Percentiles rank a stretch among this genome's conserved stretches.
Conservation (phyloP, 1,140 invertebrate genomes). For the Zaprionus inermis region DNA sequence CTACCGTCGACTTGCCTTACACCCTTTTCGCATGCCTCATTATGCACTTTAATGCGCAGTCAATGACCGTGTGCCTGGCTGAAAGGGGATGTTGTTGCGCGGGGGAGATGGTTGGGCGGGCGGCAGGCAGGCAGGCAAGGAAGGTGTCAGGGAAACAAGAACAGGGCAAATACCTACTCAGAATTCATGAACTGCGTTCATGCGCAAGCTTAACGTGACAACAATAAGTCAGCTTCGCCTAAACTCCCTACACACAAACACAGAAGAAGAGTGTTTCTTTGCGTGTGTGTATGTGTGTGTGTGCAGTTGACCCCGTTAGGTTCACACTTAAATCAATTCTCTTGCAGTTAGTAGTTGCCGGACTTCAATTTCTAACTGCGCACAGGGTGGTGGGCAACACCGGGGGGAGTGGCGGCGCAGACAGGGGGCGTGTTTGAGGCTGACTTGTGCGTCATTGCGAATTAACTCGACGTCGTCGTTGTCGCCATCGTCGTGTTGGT, state of each 20-base stretch:
- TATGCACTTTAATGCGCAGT: conserved; percentile 53
- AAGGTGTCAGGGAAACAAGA: background rate
- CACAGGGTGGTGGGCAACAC: background rate
- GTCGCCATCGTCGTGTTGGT: background rate
- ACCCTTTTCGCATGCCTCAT: conserved; percentile 37
- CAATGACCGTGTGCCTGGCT: conserved; percentile 37
- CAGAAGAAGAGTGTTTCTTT: background rate
- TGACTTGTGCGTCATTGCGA: conserved; percentile 46
- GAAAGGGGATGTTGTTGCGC: background rate
- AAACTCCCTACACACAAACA: conserved; percentile 1
- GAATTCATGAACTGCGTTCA: conserved; percentile 28
- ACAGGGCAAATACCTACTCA: conserved; percentile 23
- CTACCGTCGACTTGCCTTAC: conserved; percentile 1
- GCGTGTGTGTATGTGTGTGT: background rate
- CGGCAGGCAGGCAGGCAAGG: background rate
- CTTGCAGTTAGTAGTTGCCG: conserved; percentile 33
- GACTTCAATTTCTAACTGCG: conserved; percentile 35
- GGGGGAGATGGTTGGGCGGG: too few relatives aligned
- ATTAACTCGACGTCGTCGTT: conserved; percentile 15
- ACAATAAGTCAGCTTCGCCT: background rate
- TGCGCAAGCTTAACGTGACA: conserved; percentile 23
- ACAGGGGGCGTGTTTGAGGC: background rate
- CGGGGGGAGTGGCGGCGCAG: background rate
- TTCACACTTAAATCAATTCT: conserved; percentile 51
- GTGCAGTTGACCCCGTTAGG: conserved; percentile 50